A percentile compares a stretch with the other conserved stretches of the same genome.
Conservation (phyloP, 2,797 vertebrate species). For the Anguilla obscura region DNA sequence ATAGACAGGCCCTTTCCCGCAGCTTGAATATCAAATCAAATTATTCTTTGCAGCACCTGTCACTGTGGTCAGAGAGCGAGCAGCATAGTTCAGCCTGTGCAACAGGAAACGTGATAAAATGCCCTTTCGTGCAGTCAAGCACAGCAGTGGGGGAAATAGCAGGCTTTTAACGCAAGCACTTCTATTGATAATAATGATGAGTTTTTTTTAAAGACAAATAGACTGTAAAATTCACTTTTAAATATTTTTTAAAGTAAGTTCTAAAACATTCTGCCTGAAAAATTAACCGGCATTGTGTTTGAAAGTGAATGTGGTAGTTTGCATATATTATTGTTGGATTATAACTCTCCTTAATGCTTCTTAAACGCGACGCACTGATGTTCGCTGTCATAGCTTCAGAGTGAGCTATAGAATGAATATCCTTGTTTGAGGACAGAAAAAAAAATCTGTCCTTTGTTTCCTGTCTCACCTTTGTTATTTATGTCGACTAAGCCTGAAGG, state of each 20-base stretch:
- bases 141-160: background rate
- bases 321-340: too few relatives aligned
- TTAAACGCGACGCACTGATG: background rate
- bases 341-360: background rate
- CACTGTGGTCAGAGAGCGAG: background rate
- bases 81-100: background rate
- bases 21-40: conserved; percentile 10
- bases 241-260: background rate
- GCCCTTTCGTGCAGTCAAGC: background rate
- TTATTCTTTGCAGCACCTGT: background rate
- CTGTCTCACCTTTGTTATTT: conserved; percentile 12
- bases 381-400: background rate
- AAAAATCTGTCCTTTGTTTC: background rate
- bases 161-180: too few relatives aligned
- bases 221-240: background rate
- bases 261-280: background rate
- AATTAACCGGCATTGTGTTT: background rate
- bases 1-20: background rate
- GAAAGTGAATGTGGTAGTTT: too few relatives aligned
- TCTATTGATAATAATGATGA: background rate
- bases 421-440: background rate
- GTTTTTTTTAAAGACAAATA: background rate
- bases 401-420: background rate
- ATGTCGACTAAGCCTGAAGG: background rate
- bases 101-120: background rate